phyloP scores from a whole-genome alignment of 2,797 vertebrate species.

The Hoplostethus atlanticus region DNA sequence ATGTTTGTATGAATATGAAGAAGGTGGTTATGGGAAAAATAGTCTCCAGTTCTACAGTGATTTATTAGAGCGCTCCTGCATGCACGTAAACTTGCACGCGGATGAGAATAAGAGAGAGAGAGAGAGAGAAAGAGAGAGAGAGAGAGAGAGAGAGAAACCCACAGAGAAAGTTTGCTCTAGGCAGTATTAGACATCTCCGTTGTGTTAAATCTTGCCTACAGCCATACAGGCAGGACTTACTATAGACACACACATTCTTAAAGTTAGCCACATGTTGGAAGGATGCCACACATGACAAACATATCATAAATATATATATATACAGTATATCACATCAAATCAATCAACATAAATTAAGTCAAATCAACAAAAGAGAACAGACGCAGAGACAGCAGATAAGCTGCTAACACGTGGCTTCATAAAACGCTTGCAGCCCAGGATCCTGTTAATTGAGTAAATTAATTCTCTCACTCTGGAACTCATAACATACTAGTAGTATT shows the following conservation, averaged over 20 bases:
- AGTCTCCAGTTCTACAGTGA: constrained; percentile 57
- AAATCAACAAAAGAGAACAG: constrained; percentile 9
- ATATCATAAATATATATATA: constrained; percentile 48
- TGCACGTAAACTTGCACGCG: constrained; percentile 34
- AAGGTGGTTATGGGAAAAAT: constrained; percentile 54
- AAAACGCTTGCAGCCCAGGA: constrained; percentile 42
- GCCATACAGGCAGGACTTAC: constrained; percentile 45
- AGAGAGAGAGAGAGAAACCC: constrained; percentile 10
- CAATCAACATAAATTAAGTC: constrained; percentile 24
- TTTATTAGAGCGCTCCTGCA: constrained; percentile 62
- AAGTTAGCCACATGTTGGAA: constrained; percentile 7
- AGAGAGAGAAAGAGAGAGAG: constrained; percentile 9
- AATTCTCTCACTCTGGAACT: constrained; percentile 68
- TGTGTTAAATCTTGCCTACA: constrained; percentile 62
- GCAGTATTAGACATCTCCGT: constrained; percentile 58
- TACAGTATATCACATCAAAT: constrained; percentile 3
- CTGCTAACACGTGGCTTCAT: constrained; percentile 15
- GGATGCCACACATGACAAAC: constrained; percentile 28
- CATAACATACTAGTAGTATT: constrained; percentile 39
- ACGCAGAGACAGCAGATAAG: constrained; percentile 1
- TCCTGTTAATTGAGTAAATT: constrained; percentile 36
- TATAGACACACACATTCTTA: constrained; percentile 4
- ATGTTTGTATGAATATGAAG: constrained; percentile 74
- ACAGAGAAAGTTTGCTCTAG: constrained; percentile 58
- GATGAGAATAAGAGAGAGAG: neutral